These are phyloP conservation scores for Drosophila hawaiiensis DNA, from an alignment of 2,888 invertebrate genomes.

Conservation along the genomic window DNA sequence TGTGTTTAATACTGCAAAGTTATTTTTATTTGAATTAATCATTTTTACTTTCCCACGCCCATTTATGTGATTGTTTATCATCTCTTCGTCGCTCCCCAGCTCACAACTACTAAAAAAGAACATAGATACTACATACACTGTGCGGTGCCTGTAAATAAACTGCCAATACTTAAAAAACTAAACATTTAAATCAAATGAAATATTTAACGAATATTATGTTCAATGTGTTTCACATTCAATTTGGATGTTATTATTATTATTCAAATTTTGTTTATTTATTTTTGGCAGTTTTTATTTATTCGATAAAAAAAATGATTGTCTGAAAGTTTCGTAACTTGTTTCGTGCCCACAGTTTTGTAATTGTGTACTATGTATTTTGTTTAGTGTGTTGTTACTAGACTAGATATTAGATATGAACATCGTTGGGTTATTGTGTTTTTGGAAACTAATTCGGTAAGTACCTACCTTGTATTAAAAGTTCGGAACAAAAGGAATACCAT, in stretches of 20 bases:
- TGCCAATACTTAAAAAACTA: conserved; percentile 70
- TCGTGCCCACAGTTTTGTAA: conserved; percentile 80
- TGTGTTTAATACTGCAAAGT: conserved; percentile 20
- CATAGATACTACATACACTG: conserved; percentile 77
- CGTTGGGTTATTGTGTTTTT: conserved; percentile 62
- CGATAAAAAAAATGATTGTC: conserved; percentile 14
- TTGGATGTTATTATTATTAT: neutral
- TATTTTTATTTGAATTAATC: conserved; percentile 42
- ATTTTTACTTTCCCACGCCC: conserved; percentile 41
- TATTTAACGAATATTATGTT: conserved; percentile 82
- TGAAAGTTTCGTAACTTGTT: conserved; percentile 32
- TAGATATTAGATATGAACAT: conserved; percentile 20
- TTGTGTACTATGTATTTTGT: conserved; percentile 69
- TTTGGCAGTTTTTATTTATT: conserved; percentile 39
- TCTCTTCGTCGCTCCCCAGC: conserved; percentile 53
- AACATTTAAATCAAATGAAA: conserved; percentile 75
- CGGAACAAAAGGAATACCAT: neutral
- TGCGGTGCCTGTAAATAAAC: conserved; percentile 83
- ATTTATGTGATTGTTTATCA: conserved; percentile 41
- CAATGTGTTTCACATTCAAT: conserved; percentile 47
- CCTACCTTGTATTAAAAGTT: conserved; percentile 15
- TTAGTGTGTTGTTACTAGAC: conserved; percentile 42
- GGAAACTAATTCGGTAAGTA: conserved; percentile 61
- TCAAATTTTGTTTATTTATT: conserved; percentile 5
- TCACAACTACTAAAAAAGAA: conserved; percentile 74